Conservation (phyloP, 2,888 invertebrate genomes). For the Allolobophora icterica region DNA sequence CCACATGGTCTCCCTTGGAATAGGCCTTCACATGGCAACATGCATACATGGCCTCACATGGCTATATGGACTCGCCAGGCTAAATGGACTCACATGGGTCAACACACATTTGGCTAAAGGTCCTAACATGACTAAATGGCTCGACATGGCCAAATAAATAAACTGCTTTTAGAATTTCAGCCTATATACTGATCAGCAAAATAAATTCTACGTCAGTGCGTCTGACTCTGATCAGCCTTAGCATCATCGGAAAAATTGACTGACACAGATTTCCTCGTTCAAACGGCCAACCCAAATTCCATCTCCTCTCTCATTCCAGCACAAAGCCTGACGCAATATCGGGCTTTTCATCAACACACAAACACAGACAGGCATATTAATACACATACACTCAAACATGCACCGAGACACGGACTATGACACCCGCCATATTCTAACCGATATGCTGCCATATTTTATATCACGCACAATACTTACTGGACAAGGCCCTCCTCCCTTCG, state of each 20-base stretch:
- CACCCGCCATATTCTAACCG: background rate
- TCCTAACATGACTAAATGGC: background rate
- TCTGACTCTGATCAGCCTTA: background rate
- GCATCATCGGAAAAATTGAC: background rate
- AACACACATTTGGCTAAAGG: background rate
- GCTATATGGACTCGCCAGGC: background rate
- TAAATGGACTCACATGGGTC: background rate
- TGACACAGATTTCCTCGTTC: background rate
- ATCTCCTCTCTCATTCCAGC: background rate
- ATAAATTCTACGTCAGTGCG: background rate
- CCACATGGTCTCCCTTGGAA: background rate
- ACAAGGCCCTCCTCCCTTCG: slow-evolving; percentile 11
- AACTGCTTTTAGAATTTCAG: background rate
- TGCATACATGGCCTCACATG: background rate
- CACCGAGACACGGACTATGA: slow-evolving; percentile 10
- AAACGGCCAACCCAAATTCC: background rate
- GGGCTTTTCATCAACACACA: background rate
- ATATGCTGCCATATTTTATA: slow-evolving; percentile 17
- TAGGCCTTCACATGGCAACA: background rate
- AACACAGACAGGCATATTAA: background rate
- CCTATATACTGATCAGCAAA: background rate
- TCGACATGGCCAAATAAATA: background rate
- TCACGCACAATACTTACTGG: slow-evolving; percentile 6
- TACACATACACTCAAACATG: background rate
- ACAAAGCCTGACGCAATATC: background rate